These are phyloP conservation scores for Pseudomyrmex gracilis DNA, from an alignment of 1,140 invertebrate species.

Conservation along the genomic window DNA sequence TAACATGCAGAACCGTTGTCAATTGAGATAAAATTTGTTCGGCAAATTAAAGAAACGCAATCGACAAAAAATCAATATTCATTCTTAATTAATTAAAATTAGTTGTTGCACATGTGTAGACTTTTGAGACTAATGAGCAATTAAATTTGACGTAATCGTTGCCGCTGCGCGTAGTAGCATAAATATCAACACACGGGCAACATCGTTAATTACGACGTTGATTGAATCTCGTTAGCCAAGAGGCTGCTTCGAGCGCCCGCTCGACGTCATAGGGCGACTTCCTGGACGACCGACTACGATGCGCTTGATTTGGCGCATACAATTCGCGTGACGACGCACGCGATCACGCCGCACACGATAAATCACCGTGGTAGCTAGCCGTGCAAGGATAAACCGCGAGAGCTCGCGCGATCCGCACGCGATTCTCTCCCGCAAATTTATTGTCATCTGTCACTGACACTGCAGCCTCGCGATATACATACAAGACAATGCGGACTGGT, in stretches of 20 bases:
- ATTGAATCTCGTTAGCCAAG: slow-evolving; percentile 44
- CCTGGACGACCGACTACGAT: slow-evolving; percentile 36
- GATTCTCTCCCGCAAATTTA: slow-evolving; percentile 63
- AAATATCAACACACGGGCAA: slow-evolving; percentile 6
- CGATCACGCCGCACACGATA: slow-evolving; percentile 67
- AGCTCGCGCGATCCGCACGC: slow-evolving; percentile 56
- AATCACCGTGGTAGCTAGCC: slow-evolving; percentile 66
- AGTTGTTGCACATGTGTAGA: too few species aligned
- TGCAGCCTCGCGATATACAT: not conserved
- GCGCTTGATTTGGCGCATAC: slow-evolving; percentile 50
- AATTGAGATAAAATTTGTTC: not conserved
- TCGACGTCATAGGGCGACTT: slow-evolving; percentile 33
- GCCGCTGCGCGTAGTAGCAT: not conserved
- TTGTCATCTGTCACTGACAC: slow-evolving; percentile 35
- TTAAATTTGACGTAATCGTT: slow-evolving; percentile 11
- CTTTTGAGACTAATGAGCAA: not conserved
- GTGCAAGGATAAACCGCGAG: slow-evolving; percentile 66
- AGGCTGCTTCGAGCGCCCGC: slow-evolving; percentile 20
- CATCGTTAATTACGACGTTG: slow-evolving; percentile 34
- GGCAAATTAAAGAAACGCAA: not conserved
- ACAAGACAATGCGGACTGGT: not conserved
- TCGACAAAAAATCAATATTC: not conserved
- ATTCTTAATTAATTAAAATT: slow-evolving; percentile 1
- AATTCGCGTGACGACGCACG: slow-evolving; percentile 59
- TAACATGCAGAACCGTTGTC: not conserved